Evolutionary conservation across 2,888 invertebrate genomes (phyloP).

Genomic region (Dynastes grantii): DNA sequence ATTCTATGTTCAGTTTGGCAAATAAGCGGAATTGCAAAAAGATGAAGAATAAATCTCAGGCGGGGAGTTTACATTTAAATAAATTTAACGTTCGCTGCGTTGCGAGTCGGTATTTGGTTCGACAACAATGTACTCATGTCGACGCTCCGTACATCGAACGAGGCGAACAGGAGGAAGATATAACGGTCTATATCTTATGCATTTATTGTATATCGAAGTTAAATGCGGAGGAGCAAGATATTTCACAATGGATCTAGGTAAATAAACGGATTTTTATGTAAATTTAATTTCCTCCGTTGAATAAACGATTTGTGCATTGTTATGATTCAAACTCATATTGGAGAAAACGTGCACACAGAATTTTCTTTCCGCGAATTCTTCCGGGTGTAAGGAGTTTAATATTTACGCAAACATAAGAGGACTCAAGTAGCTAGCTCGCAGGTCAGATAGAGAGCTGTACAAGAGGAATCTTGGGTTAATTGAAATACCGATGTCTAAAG

Average conservation of each 20-base stretch:
- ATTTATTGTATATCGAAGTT: neutral
- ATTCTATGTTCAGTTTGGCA: constrained; percentile 27
- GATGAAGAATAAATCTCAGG: constrained; percentile 23
- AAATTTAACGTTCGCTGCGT: constrained; percentile 4
- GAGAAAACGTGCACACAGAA: too few species aligned
- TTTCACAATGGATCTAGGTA: constrained; percentile 16
- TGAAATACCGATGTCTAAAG: too few species aligned
- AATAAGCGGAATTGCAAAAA: constrained; percentile 38
- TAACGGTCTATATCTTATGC: neutral
- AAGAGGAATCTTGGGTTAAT: too few species aligned
- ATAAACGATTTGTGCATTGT: constrained; percentile 22
- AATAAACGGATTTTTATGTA: constrained; percentile 26
- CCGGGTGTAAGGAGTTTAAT: too few species aligned
- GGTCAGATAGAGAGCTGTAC: too few species aligned
- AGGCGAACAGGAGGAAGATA: neutral
- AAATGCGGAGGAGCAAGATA: neutral
- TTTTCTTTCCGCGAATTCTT: too few species aligned
- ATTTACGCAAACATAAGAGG: too few species aligned
- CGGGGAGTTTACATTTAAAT: constrained; percentile 43
- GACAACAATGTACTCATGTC: constrained; percentile 25
- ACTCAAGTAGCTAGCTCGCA: too few species aligned
- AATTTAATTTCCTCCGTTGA: constrained; percentile 25
- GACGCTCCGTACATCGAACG: neutral
- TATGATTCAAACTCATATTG: neutral
- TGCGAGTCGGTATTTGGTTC: neutral